Evolutionary conservation across 2,113 vertebrate species (phyloP), one percentile per base, ranked within the genome.

Genomic region (Mugil cephalus): DNA sequence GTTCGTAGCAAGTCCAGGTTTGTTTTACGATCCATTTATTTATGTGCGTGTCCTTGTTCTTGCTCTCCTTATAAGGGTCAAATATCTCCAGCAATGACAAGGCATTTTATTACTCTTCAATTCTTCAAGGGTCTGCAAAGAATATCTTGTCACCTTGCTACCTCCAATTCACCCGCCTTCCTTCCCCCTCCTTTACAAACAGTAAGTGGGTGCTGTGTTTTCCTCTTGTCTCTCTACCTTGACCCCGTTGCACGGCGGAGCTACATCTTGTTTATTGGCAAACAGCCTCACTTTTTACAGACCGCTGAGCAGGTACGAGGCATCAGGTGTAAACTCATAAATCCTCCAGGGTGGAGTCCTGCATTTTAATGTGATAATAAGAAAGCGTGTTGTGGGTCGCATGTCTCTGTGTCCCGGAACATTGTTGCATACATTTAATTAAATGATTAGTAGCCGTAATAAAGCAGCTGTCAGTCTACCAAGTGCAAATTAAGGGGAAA

Each of bases 291-390:
- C 40, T 45, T 60, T 77, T 69, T 43, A 73, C 69, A 40, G 34
- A 48, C 46, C 12, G 38, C 39, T n/a, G 39, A 63, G 58, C 63
- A 42, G 51, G 45, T 82, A 60, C 34, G 69, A 63, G 34, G 24
- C 10, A 46, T 62, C 47, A 21, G 39, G 39, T 55, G 48, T 53
- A 61, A 51, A 62, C 48, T 35, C 60, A 45, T 70, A 70, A 69
- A 74, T 82, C 68, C 61, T 39, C 10, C 4, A 18, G 6, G 9
- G 24, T 21, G 19, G 0, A 24, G n/a, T 14, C n/a, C 63, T 58
- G 64, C 52, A 69, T 82, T 65, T 78, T 9, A 78, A 78, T 69
- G 2, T 48, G 43, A 50, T 46, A 39, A 13, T 17, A 42, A 34
- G 34, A 62, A 47, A 35, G 60, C 56, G 52, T 51, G 12, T 17